A percentile compares a stretch with the other conserved stretches of the same genome.
phyloP scores from a whole-genome alignment of 2,113 vertebrate genomes.

The Melanostigma gelatinosum region DNA sequence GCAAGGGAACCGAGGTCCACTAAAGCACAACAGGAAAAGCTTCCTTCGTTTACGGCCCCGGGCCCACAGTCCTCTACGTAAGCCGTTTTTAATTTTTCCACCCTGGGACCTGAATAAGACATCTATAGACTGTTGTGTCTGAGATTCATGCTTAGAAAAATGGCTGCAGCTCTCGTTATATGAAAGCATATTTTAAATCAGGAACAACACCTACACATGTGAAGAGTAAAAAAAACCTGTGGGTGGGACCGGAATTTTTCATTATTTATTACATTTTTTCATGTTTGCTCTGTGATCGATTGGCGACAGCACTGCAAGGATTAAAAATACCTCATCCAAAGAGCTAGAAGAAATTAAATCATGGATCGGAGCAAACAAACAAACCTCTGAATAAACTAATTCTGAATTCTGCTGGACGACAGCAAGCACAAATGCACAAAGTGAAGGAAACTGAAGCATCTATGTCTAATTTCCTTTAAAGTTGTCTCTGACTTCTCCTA shows the following conservation, averaged over 20 bases:
- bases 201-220: neutral
- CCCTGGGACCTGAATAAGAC: conserved; percentile 26
- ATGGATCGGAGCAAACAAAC: neutral
- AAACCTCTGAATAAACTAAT: conserved; percentile 2
- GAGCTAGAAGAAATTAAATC: neutral
- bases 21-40: conserved; percentile 47
- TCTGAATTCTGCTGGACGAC: neutral
- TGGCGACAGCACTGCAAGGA: neutral
- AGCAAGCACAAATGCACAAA: neutral
- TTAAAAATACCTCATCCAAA: neutral
- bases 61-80: conserved; percentile 28
- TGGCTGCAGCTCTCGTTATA: conserved; percentile 10
- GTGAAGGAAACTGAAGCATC: conserved; percentile 29
- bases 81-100: conserved; percentile 26
- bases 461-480: conserved; percentile 52
- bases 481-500: conserved; percentile 32
- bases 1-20: conserved; percentile 35
- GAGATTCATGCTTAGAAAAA: conserved; percentile 24
- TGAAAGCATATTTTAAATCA: neutral
- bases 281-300: neutral
- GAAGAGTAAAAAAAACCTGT: neutral
- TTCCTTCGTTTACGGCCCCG: conserved; percentile 43
- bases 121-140: conserved; percentile 19
- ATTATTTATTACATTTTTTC: neutral
- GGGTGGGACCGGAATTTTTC: no score